phyloP scores from a whole-genome alignment of 1,140 invertebrate species.

The Solenopsis invicta region DNA sequence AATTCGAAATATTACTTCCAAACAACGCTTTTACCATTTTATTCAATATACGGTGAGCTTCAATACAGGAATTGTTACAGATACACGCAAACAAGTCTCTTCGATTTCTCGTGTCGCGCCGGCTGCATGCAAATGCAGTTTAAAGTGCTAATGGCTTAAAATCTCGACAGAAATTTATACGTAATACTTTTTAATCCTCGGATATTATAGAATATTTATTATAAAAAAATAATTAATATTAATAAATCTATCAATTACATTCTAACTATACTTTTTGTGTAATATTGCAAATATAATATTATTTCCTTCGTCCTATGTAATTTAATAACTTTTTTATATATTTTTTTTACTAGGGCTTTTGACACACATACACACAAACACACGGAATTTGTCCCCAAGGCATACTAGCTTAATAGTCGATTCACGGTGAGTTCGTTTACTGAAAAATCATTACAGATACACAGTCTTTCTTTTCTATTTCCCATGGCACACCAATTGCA shows the following conservation, averaged over 20 bases:
- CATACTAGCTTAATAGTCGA: background rate
- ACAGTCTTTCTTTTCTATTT: constrained; percentile 6
- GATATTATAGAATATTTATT: background rate
- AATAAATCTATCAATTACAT: background rate
- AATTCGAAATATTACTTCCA: background rate
- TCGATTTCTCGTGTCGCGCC: background rate
- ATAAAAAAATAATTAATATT: background rate
- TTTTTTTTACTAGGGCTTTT: too few species aligned
- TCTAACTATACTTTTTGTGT: background rate
- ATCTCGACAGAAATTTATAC: background rate
- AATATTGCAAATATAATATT: background rate
- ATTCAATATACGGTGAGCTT: background rate
- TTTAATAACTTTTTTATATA: background rate
- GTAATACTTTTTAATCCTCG: background rate
- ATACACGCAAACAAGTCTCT: background rate
- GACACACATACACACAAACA: too few species aligned
- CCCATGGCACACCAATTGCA: background rate
- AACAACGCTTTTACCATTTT: background rate
- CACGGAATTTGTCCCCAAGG: background rate
- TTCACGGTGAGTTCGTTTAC: background rate
- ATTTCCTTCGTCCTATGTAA: background rate
- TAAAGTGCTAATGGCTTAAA: constrained; percentile 14
- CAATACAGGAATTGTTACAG: background rate
- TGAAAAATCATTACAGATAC: constrained; percentile 27
- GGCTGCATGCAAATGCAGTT: constrained; percentile 9